Base-by-base conservation (phyloP, 1,140 invertebrate genomes). In the Aphaenogaster ashmeadi region DNA sequence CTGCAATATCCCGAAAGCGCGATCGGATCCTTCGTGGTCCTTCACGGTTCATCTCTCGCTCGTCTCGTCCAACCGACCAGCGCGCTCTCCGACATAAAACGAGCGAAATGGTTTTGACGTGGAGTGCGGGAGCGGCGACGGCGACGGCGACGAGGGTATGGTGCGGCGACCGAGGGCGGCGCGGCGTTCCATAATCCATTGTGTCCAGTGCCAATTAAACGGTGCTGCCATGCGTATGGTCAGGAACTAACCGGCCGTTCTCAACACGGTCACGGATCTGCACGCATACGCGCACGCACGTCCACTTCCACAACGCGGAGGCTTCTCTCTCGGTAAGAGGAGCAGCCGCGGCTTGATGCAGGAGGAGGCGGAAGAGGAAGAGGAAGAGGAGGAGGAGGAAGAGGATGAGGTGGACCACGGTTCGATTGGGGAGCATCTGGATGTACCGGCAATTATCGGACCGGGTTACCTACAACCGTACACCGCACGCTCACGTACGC, bases 171-270 rank as follows among this genome's bases (percentile, higher is more conserved):
- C 36, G 50, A 47, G 41, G 58, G 36, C 56, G 60, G 74, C 87
- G 91, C 91, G 80, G 54, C 92, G 87, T 94, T 94, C 93, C 92
- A 94, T 95, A 95, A 95, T 95, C 95, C 94, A 95, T 95, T 95
- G 95, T 95, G 94, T 94, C 94, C 94, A 93, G 93, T 95, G 94
- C 95, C 95, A 95, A 95, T 95, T 95, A 95, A 95, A 95, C 94
- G 94, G 94, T 95, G 94, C 94, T 93, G 89, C 93, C 94, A 95
- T 95, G 94, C 95, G 95, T 95, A 94, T 93, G 94, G 93, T 93
- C 93, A 94, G 94, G 93, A 94, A 92, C 94, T 95, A 95, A 94
- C 94, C 94, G 94, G 93, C 91, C 94, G 92, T 94, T 94, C 93
- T 94, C 93, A 93, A 94, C 93, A 92, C 94, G 94, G 90, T 93